Percentiles rank a stretch among this genome's conserved stretches.
Conservation (phyloP, 2,888 invertebrate species). For the Trichogramma evanescens region DNA sequence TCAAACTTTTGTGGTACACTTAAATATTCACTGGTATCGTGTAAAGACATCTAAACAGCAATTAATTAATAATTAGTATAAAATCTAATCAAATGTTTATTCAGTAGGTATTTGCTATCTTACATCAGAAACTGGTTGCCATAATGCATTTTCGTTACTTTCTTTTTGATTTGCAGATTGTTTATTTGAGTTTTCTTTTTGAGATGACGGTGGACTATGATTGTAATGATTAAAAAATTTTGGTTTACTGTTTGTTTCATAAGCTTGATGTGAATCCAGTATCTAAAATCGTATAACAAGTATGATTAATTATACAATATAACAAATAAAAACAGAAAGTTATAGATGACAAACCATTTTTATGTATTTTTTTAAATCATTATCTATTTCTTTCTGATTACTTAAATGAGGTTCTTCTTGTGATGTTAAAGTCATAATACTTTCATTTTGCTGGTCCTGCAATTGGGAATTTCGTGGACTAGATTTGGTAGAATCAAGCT, state of each 20-base stretch:
- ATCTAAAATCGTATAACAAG: conserved; percentile 30
- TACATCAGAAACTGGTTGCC: conserved; percentile 38
- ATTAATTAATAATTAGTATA: conserved; percentile 4
- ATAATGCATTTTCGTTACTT: conserved; percentile 37
- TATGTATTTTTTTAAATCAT: conserved; percentile 50
- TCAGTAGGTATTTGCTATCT: conserved; percentile 5
- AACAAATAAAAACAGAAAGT: neutral
- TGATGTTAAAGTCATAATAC: conserved; percentile 32
- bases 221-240: conserved; percentile 27
- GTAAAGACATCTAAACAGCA: conserved; percentile 30
- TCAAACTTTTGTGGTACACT: conserved; percentile 33
- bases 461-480: conserved; percentile 22
- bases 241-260: conserved; percentile 27
- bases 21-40: conserved; percentile 36
- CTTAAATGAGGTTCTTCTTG: conserved; percentile 42
- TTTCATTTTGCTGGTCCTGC: conserved; percentile 33
- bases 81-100: neutral
- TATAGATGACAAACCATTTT: conserved; percentile 44
- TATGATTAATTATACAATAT: neutral
- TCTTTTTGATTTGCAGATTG: conserved; percentile 37
- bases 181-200: conserved; percentile 39
- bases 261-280: conserved; percentile 39
- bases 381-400: conserved; percentile 41
- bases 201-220: conserved; percentile 31
- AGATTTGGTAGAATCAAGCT: conserved; percentile 26